A percentile compares a stretch with the other conserved stretches of the same genome.
phyloP scores from a whole-genome alignment of 2,797 vertebrate species.

The Xenopus petersii region DNA sequence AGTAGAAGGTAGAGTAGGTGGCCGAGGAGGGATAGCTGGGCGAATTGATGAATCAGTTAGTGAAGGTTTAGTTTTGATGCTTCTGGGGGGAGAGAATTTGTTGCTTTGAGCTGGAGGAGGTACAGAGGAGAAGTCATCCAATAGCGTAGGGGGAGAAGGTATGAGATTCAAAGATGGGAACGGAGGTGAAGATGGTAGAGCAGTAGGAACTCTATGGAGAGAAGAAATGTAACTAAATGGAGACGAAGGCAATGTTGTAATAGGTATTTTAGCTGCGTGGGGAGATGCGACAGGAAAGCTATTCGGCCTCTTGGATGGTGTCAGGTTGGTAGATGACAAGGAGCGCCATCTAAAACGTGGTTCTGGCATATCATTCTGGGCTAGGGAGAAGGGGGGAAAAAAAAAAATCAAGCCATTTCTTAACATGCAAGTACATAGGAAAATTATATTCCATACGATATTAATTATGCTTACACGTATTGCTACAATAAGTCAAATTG shows the following conservation, averaged over 20 bases:
- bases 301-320: slow-evolving; percentile 14
- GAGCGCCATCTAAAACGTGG: slow-evolving; percentile 10
- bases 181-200: neutral
- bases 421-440: no score
- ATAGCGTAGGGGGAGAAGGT: neutral
- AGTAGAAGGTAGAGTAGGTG: neutral
- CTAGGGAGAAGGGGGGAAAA: neutral
- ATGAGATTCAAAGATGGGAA: neutral
- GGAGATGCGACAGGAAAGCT: neutral
- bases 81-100: neutral
- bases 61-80: no score
- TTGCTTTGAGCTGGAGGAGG: neutral
- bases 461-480: no score
- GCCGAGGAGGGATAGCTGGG: neutral
- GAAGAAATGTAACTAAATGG: neutral
- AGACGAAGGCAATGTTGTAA: neutral
- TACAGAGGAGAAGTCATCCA: neutral
- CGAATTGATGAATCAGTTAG: neutral
- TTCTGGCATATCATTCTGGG: slow-evolving; percentile 9
- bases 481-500: no score
- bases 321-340: slow-evolving; percentile 15
- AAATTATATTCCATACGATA: no score
- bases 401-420: neutral
- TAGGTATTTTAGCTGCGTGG: neutral
- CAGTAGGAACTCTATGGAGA: neutral